phyloP scores from a whole-genome alignment of 2,797 vertebrate species.

The Acrossocheilus fasciatus region DNA sequence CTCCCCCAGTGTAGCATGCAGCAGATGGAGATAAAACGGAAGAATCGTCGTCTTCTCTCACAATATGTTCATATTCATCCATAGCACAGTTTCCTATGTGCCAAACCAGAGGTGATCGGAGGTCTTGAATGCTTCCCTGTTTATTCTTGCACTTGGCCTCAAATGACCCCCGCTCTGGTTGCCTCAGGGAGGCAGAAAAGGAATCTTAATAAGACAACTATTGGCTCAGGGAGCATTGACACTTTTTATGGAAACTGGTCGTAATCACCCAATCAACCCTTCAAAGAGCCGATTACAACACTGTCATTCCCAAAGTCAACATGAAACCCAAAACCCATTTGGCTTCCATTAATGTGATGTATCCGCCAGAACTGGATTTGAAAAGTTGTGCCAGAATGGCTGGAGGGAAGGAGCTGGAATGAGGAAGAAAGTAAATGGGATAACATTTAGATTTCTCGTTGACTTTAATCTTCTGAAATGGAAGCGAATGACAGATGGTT shows the following conservation, averaged over 20 bases:
- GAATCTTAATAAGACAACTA: conserved; percentile 66
- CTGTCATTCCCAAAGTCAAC: conserved; percentile 11
- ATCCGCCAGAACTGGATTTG: not conserved
- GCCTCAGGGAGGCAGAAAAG: conserved; percentile 80
- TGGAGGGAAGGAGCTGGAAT: not conserved
- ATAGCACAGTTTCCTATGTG: conserved; percentile 89
- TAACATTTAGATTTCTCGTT: not conserved
- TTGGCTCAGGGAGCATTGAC: conserved; percentile 82
- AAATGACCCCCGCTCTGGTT: conserved; percentile 80
- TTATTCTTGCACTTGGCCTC: conserved; percentile 80
- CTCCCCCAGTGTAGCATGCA: conserved; percentile 98
- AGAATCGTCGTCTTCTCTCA: conserved; percentile 90
- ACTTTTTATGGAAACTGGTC: conserved; percentile 79
- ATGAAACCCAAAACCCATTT: not conserved
- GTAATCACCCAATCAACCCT: conserved; percentile 72
- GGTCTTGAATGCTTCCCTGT: conserved; percentile 81
- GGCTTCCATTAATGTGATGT: not conserved
- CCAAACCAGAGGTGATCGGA: conserved; percentile 82
- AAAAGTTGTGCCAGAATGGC: not conserved
- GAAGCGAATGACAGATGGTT: not conserved
- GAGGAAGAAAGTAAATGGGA: not conserved
- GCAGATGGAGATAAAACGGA: conserved; percentile 86
- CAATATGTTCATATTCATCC: conserved; percentile 85
- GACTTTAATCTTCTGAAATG: conserved; percentile 13
- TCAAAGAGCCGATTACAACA: conserved; percentile 74